Percentiles rank a stretch among this genome's conserved stretches.
Conservation (phyloP, 2,113 vertebrate species). For the Varanus komodoensis region DNA sequence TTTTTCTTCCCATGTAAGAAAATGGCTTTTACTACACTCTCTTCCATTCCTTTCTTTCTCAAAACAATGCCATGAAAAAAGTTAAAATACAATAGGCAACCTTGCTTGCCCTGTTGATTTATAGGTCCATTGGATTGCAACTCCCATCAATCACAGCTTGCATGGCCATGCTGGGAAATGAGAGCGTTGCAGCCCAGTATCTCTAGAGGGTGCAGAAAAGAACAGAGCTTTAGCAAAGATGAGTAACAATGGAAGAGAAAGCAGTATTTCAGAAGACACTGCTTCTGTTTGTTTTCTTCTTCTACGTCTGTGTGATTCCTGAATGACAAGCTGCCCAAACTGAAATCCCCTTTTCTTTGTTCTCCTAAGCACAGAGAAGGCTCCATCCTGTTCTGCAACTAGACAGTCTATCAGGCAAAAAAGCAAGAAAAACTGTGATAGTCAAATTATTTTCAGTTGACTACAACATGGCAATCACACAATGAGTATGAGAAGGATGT, state of each 20-base stretch:
- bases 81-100: not conserved
- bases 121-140: too few relatives aligned
- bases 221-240: not conserved
- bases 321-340: not conserved
- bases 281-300: not conserved
- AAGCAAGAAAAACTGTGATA: not conserved
- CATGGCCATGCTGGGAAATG: too few relatives aligned
- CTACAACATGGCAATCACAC: not conserved
- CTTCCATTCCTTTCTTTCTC: not conserved
- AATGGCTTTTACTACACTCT: not conserved
- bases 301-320: not conserved
- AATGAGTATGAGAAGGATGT: not conserved
- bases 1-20: fast-evolving
- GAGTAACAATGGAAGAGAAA: not conserved
- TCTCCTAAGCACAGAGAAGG: not conserved
- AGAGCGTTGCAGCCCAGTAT: too few relatives aligned
- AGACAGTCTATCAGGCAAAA: not conserved
- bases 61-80: conserved; percentile 16
- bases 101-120: too few relatives aligned
- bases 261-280: not conserved
- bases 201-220: not conserved
- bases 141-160: too few relatives aligned
- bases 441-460: conserved; percentile 24
- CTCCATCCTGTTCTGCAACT: not conserved
- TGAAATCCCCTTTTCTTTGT: not conserved